Base-by-base conservation (phyloP, 2,113 vertebrate genomes). In the Sterna hirundo region DNA sequence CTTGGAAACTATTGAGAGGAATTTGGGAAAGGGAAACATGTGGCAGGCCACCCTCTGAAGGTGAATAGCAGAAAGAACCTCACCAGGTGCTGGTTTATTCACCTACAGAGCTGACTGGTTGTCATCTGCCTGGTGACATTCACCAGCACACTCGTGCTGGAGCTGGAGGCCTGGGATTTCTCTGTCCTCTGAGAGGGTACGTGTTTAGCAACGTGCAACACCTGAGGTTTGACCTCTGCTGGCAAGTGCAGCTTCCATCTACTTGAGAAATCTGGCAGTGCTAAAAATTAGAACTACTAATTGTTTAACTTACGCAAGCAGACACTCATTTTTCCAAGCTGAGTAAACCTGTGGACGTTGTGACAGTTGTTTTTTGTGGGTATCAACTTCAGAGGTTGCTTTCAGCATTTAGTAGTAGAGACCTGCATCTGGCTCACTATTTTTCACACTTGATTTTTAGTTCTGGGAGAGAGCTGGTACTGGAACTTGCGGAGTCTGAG, bases 141-240 rank as follows among this genome's bases (percentile, higher is more conserved):
- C 23, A 4, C 7, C 27, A 22, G 44, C 66, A 42, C 18, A 0
- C 1, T n/a, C 2, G 0, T 15, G 15, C 46, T 44, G 47, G 26
- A 70, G 74, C 64, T 78, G 72, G 22, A 66, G 62, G 38, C 15
- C 51, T 9, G 34, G n/a, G 22, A 11, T 34, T 38, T 57, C 77
- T 74, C 55, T 49, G 62, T n/a, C 9, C 14, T 38, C 2, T 0
- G 2, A 14, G 64, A 36, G 34, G 18, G 7, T 38, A 22, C 0
- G 1, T 34, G 26, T 20, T 51, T 3, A 54, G 72, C 71, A 79
- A 3, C 0, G 1, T 36, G 25, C 26, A 13, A 1, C 27, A 20
- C 21, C 57, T 10, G 42, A 40, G 40, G 23, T 34, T 34, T 68
- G 70, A 21, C 13, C 49, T 47, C 29, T 69, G 20, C 11, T 6